These are phyloP conservation scores for Sebastes kiyomatsui DNA, from an alignment of 2,797 vertebrate genomes.

Conservation along the genomic window DNA sequence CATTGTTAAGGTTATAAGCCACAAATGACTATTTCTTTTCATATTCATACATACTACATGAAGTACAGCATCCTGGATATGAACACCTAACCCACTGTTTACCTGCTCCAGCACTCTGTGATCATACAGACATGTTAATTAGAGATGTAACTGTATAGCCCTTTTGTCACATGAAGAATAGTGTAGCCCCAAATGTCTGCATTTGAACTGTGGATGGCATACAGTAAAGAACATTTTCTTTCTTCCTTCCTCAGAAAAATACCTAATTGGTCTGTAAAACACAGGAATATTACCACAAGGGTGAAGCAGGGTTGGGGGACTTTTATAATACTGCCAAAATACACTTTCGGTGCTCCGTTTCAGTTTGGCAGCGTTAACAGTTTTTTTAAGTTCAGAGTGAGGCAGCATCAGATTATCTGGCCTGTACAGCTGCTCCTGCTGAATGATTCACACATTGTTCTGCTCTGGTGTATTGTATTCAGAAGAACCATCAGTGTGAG, in stretches of 20 bases:
- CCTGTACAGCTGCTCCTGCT: conserved; percentile 47
- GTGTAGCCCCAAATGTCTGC: neutral
- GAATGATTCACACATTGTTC: conserved; percentile 61
- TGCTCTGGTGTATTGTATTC: conserved; percentile 42
- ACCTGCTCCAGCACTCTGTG: neutral
- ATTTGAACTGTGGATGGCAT: neutral
- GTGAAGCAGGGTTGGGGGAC: neutral
- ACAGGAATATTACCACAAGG: neutral
- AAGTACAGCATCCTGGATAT: neutral
- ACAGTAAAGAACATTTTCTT: neutral
- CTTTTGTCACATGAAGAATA: neutral
- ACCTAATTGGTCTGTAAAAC: neutral
- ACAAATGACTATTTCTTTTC: neutral
- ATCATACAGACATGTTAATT: neutral
- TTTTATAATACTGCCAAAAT: neutral
- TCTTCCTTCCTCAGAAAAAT: neutral
- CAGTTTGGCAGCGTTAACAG: neutral
- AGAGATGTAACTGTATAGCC: neutral
- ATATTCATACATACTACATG: neutral
- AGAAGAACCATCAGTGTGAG: conserved; percentile 50
- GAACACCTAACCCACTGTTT: neutral
- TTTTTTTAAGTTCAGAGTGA: conserved; percentile 20
- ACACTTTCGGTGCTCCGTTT: neutral
- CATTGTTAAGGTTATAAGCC: neutral
- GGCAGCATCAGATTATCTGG: conserved; percentile 52